These are phyloP conservation scores for Oreortyx pictus DNA, from an alignment of 2,797 vertebrate genomes.

Conservation along the genomic window DNA sequence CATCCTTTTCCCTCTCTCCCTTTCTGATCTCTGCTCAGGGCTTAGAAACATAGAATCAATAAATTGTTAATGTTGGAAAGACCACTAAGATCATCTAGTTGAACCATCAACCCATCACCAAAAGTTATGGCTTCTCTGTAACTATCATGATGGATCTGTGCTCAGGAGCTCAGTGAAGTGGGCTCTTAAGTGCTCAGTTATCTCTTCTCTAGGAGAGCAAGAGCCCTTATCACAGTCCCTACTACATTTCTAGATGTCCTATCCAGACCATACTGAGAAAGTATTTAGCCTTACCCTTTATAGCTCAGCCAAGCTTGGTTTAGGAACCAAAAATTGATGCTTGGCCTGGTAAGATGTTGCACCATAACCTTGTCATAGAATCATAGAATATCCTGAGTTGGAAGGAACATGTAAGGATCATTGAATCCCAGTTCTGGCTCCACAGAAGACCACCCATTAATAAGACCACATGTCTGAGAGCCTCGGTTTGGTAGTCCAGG, in stretches of 20 bases:
- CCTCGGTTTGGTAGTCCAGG: background rate
- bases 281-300: background rate
- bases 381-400: too few species aligned
- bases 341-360: background rate
- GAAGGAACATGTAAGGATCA: too few species aligned
- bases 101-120: too few species aligned
- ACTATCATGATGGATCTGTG: fast-evolving
- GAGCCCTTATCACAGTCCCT: fast-evolving
- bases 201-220: background rate
- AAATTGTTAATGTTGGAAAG: too few species aligned
- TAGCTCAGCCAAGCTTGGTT: background rate
- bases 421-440: too few species aligned
- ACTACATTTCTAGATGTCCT: background rate
- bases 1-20: background rate
- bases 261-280: background rate
- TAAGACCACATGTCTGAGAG: too few species aligned
- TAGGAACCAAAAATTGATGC: background rate
- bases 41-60: too few species aligned
- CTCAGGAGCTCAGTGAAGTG: background rate
- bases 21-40: background rate
- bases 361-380: background rate
- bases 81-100: too few species aligned
- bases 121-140: too few species aligned
- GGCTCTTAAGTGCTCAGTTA: background rate
- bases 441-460: too few species aligned